Conservation (phyloP, 1,140 invertebrate genomes). For the Platyscapa corneri region DNA sequence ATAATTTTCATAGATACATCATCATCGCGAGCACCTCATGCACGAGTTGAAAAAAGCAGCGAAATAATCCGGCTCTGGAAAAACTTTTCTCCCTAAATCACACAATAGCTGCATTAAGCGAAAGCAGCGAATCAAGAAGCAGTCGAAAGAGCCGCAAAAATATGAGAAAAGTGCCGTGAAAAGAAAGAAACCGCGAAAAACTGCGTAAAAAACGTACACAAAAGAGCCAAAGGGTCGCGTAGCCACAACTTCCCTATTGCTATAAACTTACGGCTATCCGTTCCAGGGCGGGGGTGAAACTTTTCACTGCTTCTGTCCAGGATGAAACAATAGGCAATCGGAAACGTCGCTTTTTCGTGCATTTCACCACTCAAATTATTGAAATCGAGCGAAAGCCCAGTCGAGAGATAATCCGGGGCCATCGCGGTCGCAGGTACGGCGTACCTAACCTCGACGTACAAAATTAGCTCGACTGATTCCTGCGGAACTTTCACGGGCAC, state of each 20-base stretch:
- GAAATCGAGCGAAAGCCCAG: not conserved
- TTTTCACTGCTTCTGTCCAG: not conserved
- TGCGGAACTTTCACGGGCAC: not conserved
- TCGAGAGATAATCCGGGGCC: constrained; percentile 1
- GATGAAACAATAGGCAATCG: constrained; percentile 11
- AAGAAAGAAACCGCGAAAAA: not conserved
- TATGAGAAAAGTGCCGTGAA: constrained; percentile 25
- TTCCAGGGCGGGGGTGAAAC: not conserved
- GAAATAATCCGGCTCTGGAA: not conserved
- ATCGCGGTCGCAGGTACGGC: not conserved
- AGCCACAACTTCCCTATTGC: not conserved
- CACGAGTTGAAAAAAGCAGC: not conserved
- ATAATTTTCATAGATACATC: not conserved
- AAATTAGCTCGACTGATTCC: not conserved
- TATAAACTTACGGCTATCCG: not conserved
- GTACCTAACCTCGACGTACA: too few relatives aligned
- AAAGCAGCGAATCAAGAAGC: constrained; percentile 1
- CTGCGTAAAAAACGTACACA: not conserved
- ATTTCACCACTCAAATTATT: not conserved
- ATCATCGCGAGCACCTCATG: not conserved
- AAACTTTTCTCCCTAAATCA: constrained; percentile 42
- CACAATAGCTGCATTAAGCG: constrained; percentile 10
- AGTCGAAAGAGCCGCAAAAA: not conserved
- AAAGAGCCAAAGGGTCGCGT: not conserved
- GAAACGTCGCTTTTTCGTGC: not conserved